Base-by-base conservation (phyloP, 2,797 vertebrate species). In the Denticeps clupeoides region DNA sequence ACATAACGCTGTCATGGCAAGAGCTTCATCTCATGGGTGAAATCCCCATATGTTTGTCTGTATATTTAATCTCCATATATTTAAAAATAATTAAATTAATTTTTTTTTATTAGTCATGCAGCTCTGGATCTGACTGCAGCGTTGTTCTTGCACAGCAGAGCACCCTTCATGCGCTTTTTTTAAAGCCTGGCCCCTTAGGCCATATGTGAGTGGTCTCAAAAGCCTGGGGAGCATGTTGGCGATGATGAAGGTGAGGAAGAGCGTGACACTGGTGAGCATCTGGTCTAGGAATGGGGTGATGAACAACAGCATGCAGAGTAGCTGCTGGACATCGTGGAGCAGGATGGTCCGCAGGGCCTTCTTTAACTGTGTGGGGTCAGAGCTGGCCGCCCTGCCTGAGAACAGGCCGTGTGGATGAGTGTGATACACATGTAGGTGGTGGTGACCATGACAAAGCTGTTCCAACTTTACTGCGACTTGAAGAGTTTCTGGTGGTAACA, bases 321-420 rank as follows among this genome's bases (percentile, higher is more conserved):
- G 9, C 13, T 58, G 27, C 29, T 58, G 49, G 4, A 21, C 31
- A 1, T 22, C 44, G 32, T 58, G 44, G 27, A 58, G 31, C 5
- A 42, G 44, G 10, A 58, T 47, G 22, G 55, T 58, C 22, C 12
- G 42, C 13, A 47, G 44, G 7, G 48, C 55, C 23, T 60, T 60
- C 9, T 24, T 47, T 25, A 16, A 29, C 4, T 27, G 40, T 4
- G 10, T 33, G 15, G 16, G 29, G 11, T 60, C 24, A 5, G 42
- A 24, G 9, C 16, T 31, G 21, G 38, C 47, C 5, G 38, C 19
- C 16, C 22, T 41, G 7, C 49, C 49, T 4, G 49, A 15, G 11
- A 42, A 25, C 27, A 52, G 29, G 12, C 58, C 49, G 7, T 13
- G 12, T 4, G 35, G 5, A 12, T 58, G 52, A 5, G 49, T 52